These are phyloP conservation scores for Calypte anna DNA, from an alignment of 2,113 vertebrate genomes.

Conservation along the genomic window DNA sequence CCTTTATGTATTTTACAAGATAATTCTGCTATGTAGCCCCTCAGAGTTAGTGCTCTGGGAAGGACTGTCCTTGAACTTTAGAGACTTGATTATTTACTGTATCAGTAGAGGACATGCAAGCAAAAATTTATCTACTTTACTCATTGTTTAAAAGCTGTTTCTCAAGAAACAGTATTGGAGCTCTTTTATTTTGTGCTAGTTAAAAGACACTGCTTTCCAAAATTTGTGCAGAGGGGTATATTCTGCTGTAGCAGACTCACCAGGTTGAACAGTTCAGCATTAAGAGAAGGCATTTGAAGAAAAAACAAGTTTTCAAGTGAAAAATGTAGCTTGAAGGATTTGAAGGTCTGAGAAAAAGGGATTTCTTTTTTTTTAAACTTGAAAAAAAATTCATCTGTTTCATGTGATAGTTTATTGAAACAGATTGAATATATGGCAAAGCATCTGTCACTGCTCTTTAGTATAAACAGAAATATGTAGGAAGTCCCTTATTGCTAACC, in stretches of 20 bases:
- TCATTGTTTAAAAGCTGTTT: neutral
- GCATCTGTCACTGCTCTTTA: conserved; percentile 24
- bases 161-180: neutral
- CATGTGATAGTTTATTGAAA: neutral
- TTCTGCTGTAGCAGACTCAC: neutral
- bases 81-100: neutral
- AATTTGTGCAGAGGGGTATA: neutral
- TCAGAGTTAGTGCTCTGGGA: neutral
- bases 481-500: conserved; percentile 24
- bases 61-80: neutral
- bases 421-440: conserved; percentile 43
- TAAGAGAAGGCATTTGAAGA: neutral
- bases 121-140: neutral
- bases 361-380: neutral
- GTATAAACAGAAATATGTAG: neutral
- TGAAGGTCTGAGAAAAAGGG: neutral
- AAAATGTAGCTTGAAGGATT: neutral
- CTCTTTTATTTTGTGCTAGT: neutral
- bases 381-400: neutral
- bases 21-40: neutral
- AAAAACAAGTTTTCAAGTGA: neutral
- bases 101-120: neutral
- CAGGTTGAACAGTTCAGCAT: neutral
- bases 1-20: neutral
- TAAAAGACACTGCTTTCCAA: neutral